Base-by-base conservation (phyloP, 2,888 invertebrate genomes). In the Cosmia trapezina region DNA sequence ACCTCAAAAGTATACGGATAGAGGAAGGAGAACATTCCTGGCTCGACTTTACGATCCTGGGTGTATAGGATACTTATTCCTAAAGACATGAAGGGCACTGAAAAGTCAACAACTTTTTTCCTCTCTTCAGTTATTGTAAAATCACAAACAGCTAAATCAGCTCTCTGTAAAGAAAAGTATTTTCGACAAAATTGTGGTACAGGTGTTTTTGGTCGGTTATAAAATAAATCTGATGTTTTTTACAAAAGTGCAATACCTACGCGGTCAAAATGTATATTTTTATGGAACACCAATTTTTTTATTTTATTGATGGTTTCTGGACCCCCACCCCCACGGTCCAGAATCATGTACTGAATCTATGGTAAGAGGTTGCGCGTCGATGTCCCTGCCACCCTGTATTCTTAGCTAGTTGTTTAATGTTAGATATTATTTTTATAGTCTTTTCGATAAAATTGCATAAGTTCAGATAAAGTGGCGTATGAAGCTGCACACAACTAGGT, bases 1-100 rank as follows among this genome's bases (percentile, higher is more conserved):
- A 98, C 98, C 85, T 98, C 98, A 62, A 97, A 93, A 1, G 98
- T 97, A 81, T 99, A 97, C 0, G 99, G 99, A 78, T 98, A 97
- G 78, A 99, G 96, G 92, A 99, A 99, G 1, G 99, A 98, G 93
- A 99, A 98, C 80, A 98, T 96, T 88, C 97, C 97, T 33, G 98
- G 98, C 5, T 97, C 96, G 59, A 97, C 97, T 88, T 97, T 97
- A 73, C 97, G 97, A 28, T 98, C 98, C 87, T 98, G 98, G 74
- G 97, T 98, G 94, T 97, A 98, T 68, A 99, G 93, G 89, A 99
- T 99, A 88, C 98, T 98, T 80, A 99, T 98, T 76, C 98, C 98
- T 68, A 99, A 94, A 83, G 98, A 98, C 98, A 99, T 99, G 92
- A 99, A 99, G 0, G 99, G 99, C 93, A 99, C 98, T 0, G 99